Evolutionary conservation across 1,140 invertebrate species (phyloP).

Genomic region (Zaprionus camerounensis): DNA sequence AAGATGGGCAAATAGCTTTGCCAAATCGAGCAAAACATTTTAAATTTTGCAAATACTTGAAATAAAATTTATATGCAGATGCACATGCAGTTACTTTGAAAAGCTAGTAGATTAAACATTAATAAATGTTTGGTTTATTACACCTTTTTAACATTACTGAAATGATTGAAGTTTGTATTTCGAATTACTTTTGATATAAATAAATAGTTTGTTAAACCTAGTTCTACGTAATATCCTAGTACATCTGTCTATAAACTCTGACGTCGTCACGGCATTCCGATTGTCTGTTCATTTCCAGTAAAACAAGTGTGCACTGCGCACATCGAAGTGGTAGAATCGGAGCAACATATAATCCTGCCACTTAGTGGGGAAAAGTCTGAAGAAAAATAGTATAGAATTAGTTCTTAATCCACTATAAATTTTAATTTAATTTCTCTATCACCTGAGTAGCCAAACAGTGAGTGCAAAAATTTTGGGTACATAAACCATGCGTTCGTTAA

Average conservation of each 20-base stretch:
- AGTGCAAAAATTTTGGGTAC: constrained; percentile 83
- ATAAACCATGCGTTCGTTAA: constrained; percentile 79
- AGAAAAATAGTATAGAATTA: constrained; percentile 17
- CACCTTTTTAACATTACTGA: not conserved
- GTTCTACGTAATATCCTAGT: constrained; percentile 18
- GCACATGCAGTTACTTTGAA: not conserved
- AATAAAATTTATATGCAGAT: not conserved
- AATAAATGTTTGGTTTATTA: not conserved
- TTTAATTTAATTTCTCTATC: constrained; percentile 22
- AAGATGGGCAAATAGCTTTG: too few species aligned
- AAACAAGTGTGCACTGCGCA: constrained; percentile 75
- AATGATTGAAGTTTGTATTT: constrained; percentile 14
- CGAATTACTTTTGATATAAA: constrained; percentile 18
- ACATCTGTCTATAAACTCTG: not conserved
- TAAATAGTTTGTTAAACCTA: constrained; percentile 34
- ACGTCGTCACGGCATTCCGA: not conserved
- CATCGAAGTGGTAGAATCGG: constrained; percentile 76
- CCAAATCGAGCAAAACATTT: too few species aligned
- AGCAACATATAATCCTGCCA: constrained; percentile 82
- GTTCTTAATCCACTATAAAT: constrained; percentile 7
- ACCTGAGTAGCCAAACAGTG: constrained; percentile 79
- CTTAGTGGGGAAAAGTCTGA: constrained; percentile 75
- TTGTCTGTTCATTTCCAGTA: constrained; percentile 65
- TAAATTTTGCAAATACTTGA: too few species aligned
- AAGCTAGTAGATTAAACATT: not conserved